Percentiles rank a stretch among this genome's conserved stretches.
phyloP scores from a whole-genome alignment of 2,797 vertebrate species.

The Myiothlypis chrysogaster region DNA sequence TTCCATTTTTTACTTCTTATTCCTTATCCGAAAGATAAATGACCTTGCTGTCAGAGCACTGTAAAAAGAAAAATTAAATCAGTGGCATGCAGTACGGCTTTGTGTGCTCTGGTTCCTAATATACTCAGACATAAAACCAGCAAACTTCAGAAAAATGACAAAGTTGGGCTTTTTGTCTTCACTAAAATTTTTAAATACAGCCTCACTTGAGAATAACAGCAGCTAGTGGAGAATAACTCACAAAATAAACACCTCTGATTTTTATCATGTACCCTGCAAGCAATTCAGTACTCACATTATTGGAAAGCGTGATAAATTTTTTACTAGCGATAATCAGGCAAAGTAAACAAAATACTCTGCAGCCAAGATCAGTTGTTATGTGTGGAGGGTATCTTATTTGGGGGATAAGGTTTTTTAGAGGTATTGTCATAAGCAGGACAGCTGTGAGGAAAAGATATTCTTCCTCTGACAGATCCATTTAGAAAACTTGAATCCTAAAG shows the following conservation, averaged over 20 bases:
- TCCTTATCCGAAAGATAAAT: constrained; percentile 7
- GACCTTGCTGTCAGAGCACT: constrained; percentile 14
- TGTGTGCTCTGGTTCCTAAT: background rate
- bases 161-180: background rate
- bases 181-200: background rate
- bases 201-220: background rate
- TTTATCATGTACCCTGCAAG: background rate
- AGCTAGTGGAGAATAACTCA: background rate
- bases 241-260: background rate
- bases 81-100: background rate
- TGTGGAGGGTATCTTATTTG: background rate
- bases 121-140: background rate
- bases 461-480: background rate
- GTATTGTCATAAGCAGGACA: background rate
- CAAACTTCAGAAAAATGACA: background rate
- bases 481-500: background rate
- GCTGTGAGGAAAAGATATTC: background rate
- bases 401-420: background rate
- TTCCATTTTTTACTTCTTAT: background rate
- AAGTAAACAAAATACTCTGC: background rate
- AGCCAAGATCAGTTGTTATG: background rate
- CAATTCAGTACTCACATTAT: background rate
- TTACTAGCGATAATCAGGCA: background rate
- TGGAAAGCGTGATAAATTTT: background rate
- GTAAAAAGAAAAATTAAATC: constrained; percentile 32